Base-by-base conservation (phyloP, 2,113 vertebrate genomes). In the Erythrocebus patas region DNA sequence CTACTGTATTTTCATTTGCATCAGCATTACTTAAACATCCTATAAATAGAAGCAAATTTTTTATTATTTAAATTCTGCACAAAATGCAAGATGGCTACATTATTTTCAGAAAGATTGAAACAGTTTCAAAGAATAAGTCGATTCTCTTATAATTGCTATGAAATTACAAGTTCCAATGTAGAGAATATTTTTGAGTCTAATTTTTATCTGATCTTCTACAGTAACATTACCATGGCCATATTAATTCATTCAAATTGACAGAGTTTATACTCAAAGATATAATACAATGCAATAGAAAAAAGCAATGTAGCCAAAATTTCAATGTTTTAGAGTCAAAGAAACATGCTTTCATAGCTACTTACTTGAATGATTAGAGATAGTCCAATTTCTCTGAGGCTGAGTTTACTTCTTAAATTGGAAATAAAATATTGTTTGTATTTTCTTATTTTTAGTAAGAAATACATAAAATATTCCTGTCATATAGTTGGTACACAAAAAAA, bases 1-100 rank as follows among this genome's bases (percentile, higher is more conserved):
- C 48, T 6, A 81, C 43, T 50, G 5, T 55, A 52, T 5, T 96
- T 90, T 93, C 91, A 43, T 82, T 89, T 84, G 57, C 32, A 83
- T 40, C 80, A 92, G 50, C 55, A 87, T 80, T 87, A 89, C 14
- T 88, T 93, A 61, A 61, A 94, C 9, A 40, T 43, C 90, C 57
- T 52, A 55, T 66, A 85, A 98, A 35, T 13, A 70, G 40, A 88
- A 89, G n/a, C 38, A 93, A 88, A 17, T 83, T 95, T 93, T 92
- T 93, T 52, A 59, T 66, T 90, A 4, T 80, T 95, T 90, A 94
- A 76, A 81, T 59, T 96, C 43, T 96, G 32, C 32, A 78, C 40
- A 80, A 66, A 94, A 90, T 85, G 35, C 32, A 70, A 79, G 12
- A 18, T 2, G 89, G 88, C 8, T 78, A 43, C 43, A 66, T 79